A percentile compares a stretch with the other conserved stretches of the same genome.
phyloP scores from a whole-genome alignment of 1,140 invertebrate species.

The Drosophila athabasca region DNA sequence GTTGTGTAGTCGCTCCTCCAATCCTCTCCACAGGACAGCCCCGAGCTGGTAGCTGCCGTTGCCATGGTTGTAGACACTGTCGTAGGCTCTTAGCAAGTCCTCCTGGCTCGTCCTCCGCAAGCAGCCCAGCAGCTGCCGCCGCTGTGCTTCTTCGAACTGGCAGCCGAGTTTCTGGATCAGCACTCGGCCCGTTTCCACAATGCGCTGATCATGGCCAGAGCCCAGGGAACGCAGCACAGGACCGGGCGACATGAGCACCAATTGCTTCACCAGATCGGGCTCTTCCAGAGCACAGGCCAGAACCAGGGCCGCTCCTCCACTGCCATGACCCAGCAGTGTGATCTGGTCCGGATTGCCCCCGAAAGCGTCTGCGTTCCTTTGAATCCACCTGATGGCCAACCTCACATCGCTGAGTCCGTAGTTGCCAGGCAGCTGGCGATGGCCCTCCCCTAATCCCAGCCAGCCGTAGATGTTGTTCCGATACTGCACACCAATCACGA shows the following conservation, averaged over 20 bases:
- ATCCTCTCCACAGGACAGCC: constrained; percentile 85
- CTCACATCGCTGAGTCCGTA: constrained; percentile 89
- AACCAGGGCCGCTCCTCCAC: constrained; percentile 61
- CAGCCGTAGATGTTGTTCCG: constrained; percentile 89
- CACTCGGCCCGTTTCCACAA: constrained; percentile 85
- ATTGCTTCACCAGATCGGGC: constrained; percentile 13
- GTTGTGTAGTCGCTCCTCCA: constrained; percentile 75
- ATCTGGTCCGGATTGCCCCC: constrained; percentile 89
- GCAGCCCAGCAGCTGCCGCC: constrained; percentile 84
- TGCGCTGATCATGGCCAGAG: constrained; percentile 68
- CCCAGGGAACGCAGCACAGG: constrained; percentile 84
- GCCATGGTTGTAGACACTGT: constrained; percentile 85
- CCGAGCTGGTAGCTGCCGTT: constrained; percentile 85
- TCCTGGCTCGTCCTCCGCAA: constrained; percentile 85
- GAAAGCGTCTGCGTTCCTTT: constrained; percentile 88
- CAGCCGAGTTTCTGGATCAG: constrained; percentile 86
- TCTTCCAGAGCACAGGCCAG: constrained; percentile 41
- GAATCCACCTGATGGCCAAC: constrained; percentile 89
- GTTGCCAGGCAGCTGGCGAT: constrained; percentile 87
- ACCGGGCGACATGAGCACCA: constrained; percentile 89
- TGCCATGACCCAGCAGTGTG: constrained; percentile 88
- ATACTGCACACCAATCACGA: constrained; percentile 87
- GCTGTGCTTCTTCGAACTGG: constrained; percentile 78
- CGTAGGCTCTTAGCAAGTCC: constrained; percentile 86
- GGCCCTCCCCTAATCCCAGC: constrained; percentile 86